Base-by-base conservation (phyloP, 2,888 invertebrate genomes). In the Conchocele bisecta region DNA sequence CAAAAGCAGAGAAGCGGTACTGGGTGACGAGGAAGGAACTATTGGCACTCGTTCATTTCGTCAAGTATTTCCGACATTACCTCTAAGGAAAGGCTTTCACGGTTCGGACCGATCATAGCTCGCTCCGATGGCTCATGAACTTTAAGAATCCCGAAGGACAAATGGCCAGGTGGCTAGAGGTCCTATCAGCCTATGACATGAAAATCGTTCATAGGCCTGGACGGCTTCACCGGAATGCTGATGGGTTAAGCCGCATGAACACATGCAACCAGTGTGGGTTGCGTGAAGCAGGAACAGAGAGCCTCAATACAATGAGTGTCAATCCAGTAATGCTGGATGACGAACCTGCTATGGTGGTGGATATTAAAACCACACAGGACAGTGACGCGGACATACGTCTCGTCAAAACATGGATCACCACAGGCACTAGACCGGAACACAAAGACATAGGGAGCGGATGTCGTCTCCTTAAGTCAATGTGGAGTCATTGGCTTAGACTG, bases 21-120 rank as follows among this genome's bases (percentile, higher is more conserved):
- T 57, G 50, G 60, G 53, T 50, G 0, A 44, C 44, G 20, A 44
- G 20, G 31, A 44, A 48, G 31, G 75, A 75, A 50, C 35, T 75
- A 11, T 41, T 67, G 9, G 9, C 44, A 44, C n/a, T 44, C 20
- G 44, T 44, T 9, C 20, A n/a, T 44, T 44, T 44, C 44, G 20
- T 20, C 44, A 44, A 44, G 20, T 44, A 53, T 17, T 53, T 35
- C 22, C 5, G 20, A n/a, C 53, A 53, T 37, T 53, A 35, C 20
- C 20, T 53, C 4, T 53, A 53, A 22, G 53, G 53, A 22, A 53
- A 22, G 24, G 20, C 33, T 15, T 53, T 53, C 26, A 53, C 33
- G 7, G 22, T 53, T 3, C 33, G 53, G 22, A 35, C 53, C n/a
- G 53, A 51, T 29, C 51, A 51, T 51, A 33, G 51, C 7, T 51